Evolutionary conservation across 1,140 invertebrate genomes (phyloP), one percentile per base, ranked within the genome.

Genomic region (Cherax quadricarinatus): DNA sequence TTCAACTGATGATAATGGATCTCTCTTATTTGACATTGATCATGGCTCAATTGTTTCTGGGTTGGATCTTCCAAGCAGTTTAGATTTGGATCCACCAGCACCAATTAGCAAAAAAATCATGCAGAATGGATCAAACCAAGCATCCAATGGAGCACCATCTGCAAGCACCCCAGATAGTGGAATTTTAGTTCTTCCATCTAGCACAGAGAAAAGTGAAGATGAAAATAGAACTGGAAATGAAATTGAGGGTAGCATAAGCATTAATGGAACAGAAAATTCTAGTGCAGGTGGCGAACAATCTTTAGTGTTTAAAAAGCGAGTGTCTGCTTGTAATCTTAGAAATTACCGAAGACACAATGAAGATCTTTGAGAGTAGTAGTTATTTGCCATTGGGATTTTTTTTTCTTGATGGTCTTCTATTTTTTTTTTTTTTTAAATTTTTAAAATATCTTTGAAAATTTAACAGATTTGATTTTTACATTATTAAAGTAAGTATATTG

Each of bases 341-440:
- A 90, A 90, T 84, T 90, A 90, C 53, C n/a, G 88, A 78, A 90
- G 88, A 84, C 88, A 41, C 41, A 84, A 62, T 57, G 88, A 90
- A 66, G 88, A 90, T 53, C 88, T 90, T 78, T 90, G 88, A 90
- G 48, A 57, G 24, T n/a, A 70, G 83, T 85, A 57, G 12, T 83
- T 83, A 24, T 83, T 83, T 82, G 51, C 81, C 57, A 30, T 30
- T 70, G 60, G 48, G 60, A 41, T 62, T n/a, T 62, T 51, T 80
- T 79, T 79, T 24, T 21, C 49, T 80, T 30, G 51, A 24, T 75
- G 85, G 49, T 30, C 48, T 80, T 79, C 79, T 51, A 86, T 49
- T 79, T 10, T 51, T 79, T 78, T 49, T 79, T 10, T 51, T 79
- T 78, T 51, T 82, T 21, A 9, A 51, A 83, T 83, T 83, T 83